These are phyloP conservation scores for Buathra laborator DNA, from an alignment of 2,888 invertebrate species.

Conservation along the genomic window DNA sequence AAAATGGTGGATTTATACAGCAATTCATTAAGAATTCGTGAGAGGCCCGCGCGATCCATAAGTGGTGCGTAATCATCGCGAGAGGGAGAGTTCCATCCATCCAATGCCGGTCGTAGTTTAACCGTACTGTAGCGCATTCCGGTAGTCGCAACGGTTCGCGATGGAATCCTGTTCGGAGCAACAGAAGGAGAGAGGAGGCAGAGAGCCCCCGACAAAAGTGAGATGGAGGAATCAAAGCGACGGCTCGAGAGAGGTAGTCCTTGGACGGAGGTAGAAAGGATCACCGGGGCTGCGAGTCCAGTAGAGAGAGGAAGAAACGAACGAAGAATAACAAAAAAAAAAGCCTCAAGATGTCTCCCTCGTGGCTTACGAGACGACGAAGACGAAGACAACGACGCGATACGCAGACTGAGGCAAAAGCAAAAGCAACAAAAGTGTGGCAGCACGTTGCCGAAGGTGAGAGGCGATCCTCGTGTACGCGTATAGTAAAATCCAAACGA, in stretches of 20 bases:
- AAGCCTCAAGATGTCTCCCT: slow-evolving; percentile 38
- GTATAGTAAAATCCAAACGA: slow-evolving; percentile 57
- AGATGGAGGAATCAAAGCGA: slow-evolving; percentile 57
- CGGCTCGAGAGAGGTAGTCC: slow-evolving; percentile 57
- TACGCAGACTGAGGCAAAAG: slow-evolving; percentile 32
- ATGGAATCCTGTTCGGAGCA: slow-evolving; percentile 63
- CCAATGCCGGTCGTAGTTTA: slow-evolving; percentile 5
- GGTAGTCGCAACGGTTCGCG: slow-evolving; percentile 52
- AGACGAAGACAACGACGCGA: slow-evolving; percentile 33
- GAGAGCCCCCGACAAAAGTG: slow-evolving; percentile 4
- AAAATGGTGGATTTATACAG: neutral
- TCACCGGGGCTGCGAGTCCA: slow-evolving; percentile 44
- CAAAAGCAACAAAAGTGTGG: slow-evolving; percentile 48
- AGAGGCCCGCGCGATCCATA: neutral
- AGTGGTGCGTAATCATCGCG: slow-evolving; percentile 38
- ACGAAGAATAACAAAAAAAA: slow-evolving; percentile 12
- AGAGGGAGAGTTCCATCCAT: slow-evolving; percentile 42
- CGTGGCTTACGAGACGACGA: slow-evolving; percentile 46
- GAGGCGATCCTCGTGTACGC: slow-evolving; percentile 63
- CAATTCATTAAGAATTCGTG: slow-evolving; percentile 16
- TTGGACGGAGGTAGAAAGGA: slow-evolving; percentile 67
- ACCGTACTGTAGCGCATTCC: slow-evolving; percentile 53
- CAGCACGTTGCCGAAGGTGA: slow-evolving; percentile 65
- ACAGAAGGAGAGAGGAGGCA: slow-evolving; percentile 31
- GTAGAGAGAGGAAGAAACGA: slow-evolving; percentile 36